Conservation (phyloP, 2,888 invertebrate species). For the Timema cristinae region DNA sequence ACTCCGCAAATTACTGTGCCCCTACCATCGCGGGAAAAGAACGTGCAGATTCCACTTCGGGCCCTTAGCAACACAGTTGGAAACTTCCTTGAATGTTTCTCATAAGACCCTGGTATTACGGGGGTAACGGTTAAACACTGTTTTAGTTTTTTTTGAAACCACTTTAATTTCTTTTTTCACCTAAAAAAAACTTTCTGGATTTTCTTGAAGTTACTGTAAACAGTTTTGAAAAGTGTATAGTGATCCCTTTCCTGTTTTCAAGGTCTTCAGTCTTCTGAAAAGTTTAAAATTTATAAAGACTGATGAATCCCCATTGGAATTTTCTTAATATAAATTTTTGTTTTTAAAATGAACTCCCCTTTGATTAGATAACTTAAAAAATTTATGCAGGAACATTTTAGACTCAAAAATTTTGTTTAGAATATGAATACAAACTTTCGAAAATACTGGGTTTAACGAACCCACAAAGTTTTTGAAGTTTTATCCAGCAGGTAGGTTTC, state of each 20-base stretch:
- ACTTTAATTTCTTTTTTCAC: background rate
- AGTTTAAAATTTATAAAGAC: too few species aligned
- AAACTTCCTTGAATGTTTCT: slow-evolving; percentile 81
- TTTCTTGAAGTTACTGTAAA: background rate
- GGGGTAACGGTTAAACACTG: slow-evolving; percentile 72
- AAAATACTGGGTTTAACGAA: too few species aligned
- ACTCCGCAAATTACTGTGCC: slow-evolving; percentile 90
- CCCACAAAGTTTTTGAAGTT: too few species aligned
- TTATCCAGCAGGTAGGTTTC: too few species aligned
- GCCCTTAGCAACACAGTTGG: slow-evolving; percentile 91
- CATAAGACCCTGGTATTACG: slow-evolving; percentile 89
- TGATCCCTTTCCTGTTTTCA: background rate
- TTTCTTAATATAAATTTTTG: too few species aligned
- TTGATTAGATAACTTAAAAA: too few species aligned
- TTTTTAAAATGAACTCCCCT: too few species aligned
- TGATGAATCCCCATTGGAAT: too few species aligned
- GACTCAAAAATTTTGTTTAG: too few species aligned
- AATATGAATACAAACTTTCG: too few species aligned
- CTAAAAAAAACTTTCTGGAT: background rate
- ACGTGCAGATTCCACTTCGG: slow-evolving; percentile 85
- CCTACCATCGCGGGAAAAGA: slow-evolving; percentile 88
- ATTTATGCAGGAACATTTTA: too few species aligned
- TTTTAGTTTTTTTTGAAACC: slow-evolving; percentile 37
- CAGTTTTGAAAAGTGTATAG: background rate
- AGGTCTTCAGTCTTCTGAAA: too few species aligned